Percentiles rank a stretch among this genome's conserved stretches.
Conservation (phyloP, 2,888 invertebrate genomes). For the Ceriagrion tenellum region DNA sequence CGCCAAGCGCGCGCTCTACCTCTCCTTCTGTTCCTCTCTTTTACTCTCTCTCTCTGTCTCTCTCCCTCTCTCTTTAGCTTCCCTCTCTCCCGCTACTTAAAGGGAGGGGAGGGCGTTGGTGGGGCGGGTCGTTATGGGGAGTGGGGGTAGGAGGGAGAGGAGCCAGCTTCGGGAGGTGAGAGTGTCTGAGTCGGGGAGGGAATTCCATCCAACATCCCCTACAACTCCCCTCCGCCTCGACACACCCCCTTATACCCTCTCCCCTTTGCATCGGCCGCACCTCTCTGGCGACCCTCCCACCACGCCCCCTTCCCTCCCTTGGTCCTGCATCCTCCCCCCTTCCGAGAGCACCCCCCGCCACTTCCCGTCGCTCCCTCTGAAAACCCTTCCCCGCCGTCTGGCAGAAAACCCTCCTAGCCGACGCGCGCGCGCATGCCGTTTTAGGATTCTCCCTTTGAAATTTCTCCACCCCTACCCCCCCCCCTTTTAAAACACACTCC, state of each 20-base stretch:
- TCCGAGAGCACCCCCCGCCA: background rate
- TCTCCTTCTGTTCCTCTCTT: background rate
- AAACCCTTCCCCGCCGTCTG: background rate
- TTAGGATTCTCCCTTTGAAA: conserved; percentile 21
- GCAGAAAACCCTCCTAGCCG: background rate
- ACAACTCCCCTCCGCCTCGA: background rate
- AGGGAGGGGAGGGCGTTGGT: background rate
- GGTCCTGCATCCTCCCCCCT: background rate
- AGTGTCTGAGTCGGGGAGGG: background rate
- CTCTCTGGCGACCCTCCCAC: background rate
- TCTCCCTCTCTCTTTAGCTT: background rate
- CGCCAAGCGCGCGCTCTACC: background rate
- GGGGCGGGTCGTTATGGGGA: background rate
- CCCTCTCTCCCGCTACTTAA: background rate
- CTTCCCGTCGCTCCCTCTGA: background rate
- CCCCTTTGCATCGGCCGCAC: background rate
- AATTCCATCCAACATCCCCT: background rate
- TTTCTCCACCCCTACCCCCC: background rate
- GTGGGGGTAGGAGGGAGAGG: background rate
- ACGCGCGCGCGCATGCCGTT: conserved; percentile 54
- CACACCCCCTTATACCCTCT: background rate
- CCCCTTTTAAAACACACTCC: background rate
- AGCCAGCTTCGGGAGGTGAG: background rate
- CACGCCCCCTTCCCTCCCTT: no score
- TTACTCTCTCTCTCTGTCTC: background rate